phyloP scores from a whole-genome alignment of 1,140 invertebrate species.

The Apis florea region DNA sequence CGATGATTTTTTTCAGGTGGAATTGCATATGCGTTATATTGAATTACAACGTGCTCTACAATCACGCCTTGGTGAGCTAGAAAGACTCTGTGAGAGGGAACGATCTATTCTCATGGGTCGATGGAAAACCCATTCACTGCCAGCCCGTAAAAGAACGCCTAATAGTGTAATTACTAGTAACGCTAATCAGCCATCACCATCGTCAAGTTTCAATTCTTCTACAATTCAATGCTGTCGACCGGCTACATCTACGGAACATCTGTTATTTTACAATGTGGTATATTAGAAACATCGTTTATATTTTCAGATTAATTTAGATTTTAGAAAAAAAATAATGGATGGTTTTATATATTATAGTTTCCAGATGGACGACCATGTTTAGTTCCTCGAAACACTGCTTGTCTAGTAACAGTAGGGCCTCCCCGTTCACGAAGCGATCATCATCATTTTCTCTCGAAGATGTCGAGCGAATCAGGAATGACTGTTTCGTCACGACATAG shows the following conservation, averaged over 20 bases:
- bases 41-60: conserved; percentile 92
- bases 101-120: conserved; percentile 90
- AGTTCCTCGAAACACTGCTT: conserved; percentile 83
- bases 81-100: conserved; percentile 90
- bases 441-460: conserved; percentile 84
- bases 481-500: conserved; percentile 72
- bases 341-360: conserved; percentile 62
- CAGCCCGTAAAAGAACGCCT: conserved; percentile 87
- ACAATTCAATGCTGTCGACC: conserved; percentile 75
- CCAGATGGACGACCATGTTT: conserved; percentile 75
- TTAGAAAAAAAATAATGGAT: too few relatives aligned
- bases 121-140: conserved; percentile 93
- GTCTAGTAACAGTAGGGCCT: conserved; percentile 85
- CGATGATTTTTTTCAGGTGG: conserved; percentile 81
- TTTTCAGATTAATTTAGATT: too few relatives aligned
- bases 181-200: conserved; percentile 80
- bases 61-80: conserved; percentile 92
- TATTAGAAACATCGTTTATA: conserved; percentile 10
- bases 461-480: conserved; percentile 79
- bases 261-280: conserved; percentile 77
- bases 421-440: conserved; percentile 84
- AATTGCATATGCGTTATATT: conserved; percentile 94
- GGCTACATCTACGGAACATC: conserved; percentile 76
- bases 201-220: conserved; percentile 75
- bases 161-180: conserved; percentile 64